Base-by-base conservation (phyloP, 2,797 vertebrate genomes). In the Martes flavigula region DNA sequence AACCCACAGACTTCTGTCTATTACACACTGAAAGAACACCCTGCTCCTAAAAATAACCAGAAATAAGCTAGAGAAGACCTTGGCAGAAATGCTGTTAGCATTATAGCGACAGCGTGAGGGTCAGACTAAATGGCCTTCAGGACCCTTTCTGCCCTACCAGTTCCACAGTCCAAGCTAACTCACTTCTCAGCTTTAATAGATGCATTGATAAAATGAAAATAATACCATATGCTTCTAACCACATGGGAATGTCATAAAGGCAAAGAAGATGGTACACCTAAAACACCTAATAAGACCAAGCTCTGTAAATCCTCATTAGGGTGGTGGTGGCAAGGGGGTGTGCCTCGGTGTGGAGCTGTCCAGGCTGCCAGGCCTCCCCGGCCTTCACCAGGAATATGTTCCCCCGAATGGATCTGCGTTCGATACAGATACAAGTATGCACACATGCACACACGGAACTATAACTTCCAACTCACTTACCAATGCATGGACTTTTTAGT, bases 151-250 rank as follows among this genome's bases (percentile, higher is more conserved):
- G 4, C 9, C 38, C 66, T 48, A 30, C 11, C 14, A 46, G 9
- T 15, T 90, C 73, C 20, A 20, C 12, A 6, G 40, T 81, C 54
- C 85, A 23, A 96, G 51, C 64, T 54, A 54, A 17, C 46, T 83
- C 30, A 62, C 64, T 17, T 83, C 62, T 88, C 21, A 96, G 25
- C 30, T 51, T 87, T 78, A 85, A 60, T 17, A 78, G 43, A 60
- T 46, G 7, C 27, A 25, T 82, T 1, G 1, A 73, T 95, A 82
- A 88, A 87, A 90, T 77, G 35, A 92, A 90, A 95, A 83, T 97
- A 68, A 75, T 54, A 70, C 51, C 7, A 0, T 40, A 58, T 81
- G 60, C 72, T 21, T 75, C 77, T 88, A 46, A 89, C 58, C 30
- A 43, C 46, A 86, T n/a, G 11, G 23, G 30, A 30, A 38, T 95